Evolutionary conservation across 2,797 vertebrate genomes (phyloP), one percentile per base, ranked within the genome.

Genomic region (Cynodonichthys magdalenae): DNA sequence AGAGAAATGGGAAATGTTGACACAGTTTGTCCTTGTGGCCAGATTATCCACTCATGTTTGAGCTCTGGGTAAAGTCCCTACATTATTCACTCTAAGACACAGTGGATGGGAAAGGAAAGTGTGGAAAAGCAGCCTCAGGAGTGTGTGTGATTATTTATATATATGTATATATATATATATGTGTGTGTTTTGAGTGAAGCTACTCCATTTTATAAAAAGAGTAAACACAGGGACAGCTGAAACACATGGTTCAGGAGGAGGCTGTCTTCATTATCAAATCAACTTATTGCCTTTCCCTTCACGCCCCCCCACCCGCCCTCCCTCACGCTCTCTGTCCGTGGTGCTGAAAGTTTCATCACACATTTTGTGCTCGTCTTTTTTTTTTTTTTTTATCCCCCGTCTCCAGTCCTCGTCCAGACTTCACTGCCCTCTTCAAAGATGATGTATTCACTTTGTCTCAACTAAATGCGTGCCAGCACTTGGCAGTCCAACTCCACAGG

Each of bases 21-120:
- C n/a, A 89, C 75, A 82, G 87, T 81, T 73, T 83, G 87, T 91
- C 86, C 89, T 92, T 81, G 85, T 92, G 90, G 87, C 87, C 84
- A 90, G 87, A 92, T 93, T 92, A 91, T 90, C 84, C 89, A 90
- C 89, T 93, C 86, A 84, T 86, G 91, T 90, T 88, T 89, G 87
- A 91, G 86, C 71, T 34, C 72, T 53, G 87, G 84, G 82, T 87
- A 87, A 88, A 91, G 85, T 79, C 80, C 87, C 76, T 93, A 82
- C 89, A 92, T 92, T 91, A 92, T 94, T 93, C 84, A 92, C 83
- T 68, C 80, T 68, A 53, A 87, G 83, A 87, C 77, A 79, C 80
- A 79, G 82, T 82, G 84, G 79, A 58, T 51, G 18, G 24, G 36
- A 28, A 48, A 62, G 28, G 6, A 34, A 8, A 6, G 58, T 68